Evolutionary conservation across 2,797 vertebrate genomes (phyloP), one percentile per base, ranked within the genome.

Genomic region (Chrysocyon brachyurus): DNA sequence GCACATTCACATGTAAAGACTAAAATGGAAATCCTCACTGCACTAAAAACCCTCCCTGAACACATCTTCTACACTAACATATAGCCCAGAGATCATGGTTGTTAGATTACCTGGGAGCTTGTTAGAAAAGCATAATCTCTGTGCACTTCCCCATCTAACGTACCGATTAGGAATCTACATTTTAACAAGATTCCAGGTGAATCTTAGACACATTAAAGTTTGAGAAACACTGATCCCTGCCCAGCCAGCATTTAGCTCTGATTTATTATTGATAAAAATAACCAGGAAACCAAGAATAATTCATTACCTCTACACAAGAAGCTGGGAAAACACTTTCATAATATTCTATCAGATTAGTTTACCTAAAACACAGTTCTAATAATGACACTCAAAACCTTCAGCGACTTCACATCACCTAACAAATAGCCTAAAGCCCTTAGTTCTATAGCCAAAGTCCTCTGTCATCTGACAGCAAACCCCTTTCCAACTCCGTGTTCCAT

Each of bases 261-360:
- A 91, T 61, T 93, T 92, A 61, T 73, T 83, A 26, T 59, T 96
- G 21, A 73, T 56, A 72, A 89, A 91, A 96, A 86, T 87, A 91
- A 93, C 31, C 21, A 94, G 68, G 57, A 92, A 94, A 54, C 70
- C 63, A 95, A 87, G n/a, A 83, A 86, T 63, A 68, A 28, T 40
- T 83, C 16, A 85, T 61, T 82, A 91, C 15, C n/a, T 59, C 72
- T 40, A 15, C 33, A 49, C 36, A 61, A 95, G 40, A 94, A 33
- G 4, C 46, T 52, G 33, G 57, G 56, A 79, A 91, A 83, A 79
- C 26, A 87, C 73, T 57, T 83, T 16, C 49, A 14, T 77, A n/a
- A 95, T 68, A 88, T 24, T 56, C 72, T 93, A 3, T 72, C 46
- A 75, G 49, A 87, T 33, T 57, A 91, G 56, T 66, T 86, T 61